Conservation (phyloP, 2,113 vertebrate genomes). For the Dicrurus megarhynchus region DNA sequence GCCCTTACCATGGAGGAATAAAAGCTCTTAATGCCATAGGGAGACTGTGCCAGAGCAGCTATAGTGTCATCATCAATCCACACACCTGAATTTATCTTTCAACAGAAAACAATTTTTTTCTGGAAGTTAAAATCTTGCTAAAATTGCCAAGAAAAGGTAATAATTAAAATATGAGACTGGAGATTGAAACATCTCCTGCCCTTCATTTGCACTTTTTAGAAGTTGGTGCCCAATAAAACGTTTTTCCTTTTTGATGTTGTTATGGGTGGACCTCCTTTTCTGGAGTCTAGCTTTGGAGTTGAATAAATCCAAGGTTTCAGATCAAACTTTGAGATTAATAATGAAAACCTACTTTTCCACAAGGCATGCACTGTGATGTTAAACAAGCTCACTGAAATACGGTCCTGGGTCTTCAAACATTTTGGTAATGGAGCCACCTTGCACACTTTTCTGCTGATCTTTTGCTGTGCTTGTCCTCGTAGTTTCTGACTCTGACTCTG, state of each 20-base stretch:
- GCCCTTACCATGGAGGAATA: background rate
- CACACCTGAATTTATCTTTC: background rate
- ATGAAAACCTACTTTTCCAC: background rate
- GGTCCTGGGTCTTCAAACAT: background rate
- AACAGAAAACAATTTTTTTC: background rate
- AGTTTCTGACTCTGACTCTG: background rate
- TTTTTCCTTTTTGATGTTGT: background rate
- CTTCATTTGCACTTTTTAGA: background rate
- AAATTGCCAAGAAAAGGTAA: background rate
- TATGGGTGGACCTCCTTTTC: fast-evolving
- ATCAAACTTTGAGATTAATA: background rate
- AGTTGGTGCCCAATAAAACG: fast-evolving
- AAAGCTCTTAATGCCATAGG: background rate
- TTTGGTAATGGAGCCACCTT: background rate
- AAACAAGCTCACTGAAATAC: background rate
- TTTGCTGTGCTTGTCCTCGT: background rate
- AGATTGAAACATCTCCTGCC: background rate
- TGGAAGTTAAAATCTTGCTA: background rate
- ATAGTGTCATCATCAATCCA: background rate
- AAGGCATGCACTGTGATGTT: background rate
- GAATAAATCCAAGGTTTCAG: background rate
- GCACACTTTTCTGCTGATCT: background rate
- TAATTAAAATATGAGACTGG: background rate
- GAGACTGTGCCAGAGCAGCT: background rate
- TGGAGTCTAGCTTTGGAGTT: background rate